Conservation (phyloP, 2,113 vertebrate species). For the Eptesicus fuscus region DNA sequence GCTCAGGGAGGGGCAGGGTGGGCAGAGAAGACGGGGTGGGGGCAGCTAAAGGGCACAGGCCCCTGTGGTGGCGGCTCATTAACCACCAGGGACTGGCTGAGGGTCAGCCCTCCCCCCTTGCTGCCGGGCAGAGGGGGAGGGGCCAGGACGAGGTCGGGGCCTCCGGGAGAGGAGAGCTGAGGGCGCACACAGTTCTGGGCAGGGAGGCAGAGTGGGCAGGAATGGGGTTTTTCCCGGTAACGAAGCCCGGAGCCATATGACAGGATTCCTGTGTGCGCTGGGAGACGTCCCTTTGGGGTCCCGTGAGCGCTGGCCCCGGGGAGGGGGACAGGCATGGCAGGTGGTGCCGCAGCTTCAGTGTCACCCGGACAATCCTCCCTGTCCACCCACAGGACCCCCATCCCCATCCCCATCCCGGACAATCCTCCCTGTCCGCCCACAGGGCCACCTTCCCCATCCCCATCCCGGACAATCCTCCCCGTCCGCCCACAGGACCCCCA, state of each 20-base stretch:
- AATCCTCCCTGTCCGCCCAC: too few relatives aligned
- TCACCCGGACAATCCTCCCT: accelerated
- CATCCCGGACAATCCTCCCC: too few relatives aligned
- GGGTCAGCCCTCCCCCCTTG: accelerated
- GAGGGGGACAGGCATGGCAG: too few relatives aligned
- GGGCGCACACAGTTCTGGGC: accelerated
- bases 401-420: too few relatives aligned
- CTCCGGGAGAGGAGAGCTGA: too few relatives aligned
- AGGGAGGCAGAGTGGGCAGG: not conserved
- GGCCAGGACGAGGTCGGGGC: too few relatives aligned
- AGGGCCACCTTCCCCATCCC: too few relatives aligned
- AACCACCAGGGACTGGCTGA: not conserved
- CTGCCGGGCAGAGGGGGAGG: not conserved
- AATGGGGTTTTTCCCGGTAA: too few relatives aligned
- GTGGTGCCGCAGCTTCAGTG: accelerated
- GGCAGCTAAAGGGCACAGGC: not conserved
- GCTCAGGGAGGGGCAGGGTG: not conserved
- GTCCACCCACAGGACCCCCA: too few relatives aligned
- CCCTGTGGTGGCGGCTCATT: accelerated
- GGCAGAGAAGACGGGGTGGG: not conserved
- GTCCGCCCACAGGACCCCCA: too few relatives aligned
- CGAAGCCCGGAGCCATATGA: too few relatives aligned
- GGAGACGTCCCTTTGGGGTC: not conserved
- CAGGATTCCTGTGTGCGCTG: not conserved
- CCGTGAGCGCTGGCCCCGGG: accelerated